Conservation (phyloP, 2,113 vertebrate species). For the Macrotus californicus region DNA sequence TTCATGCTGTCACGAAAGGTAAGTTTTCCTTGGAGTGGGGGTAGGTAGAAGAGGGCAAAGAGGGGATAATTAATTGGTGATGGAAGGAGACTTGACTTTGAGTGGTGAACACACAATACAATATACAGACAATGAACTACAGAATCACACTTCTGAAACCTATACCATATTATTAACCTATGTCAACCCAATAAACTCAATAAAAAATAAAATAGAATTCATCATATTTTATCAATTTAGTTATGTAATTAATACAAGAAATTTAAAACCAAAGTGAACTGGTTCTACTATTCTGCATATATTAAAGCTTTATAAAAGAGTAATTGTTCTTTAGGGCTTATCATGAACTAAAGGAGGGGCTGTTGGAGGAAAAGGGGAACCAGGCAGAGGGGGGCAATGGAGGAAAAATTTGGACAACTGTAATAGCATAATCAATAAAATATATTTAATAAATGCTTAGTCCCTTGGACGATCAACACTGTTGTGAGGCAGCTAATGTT, state of each 20-base stretch:
- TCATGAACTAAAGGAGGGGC: too few species aligned
- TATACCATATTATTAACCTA: not conserved
- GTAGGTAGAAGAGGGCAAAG: not conserved
- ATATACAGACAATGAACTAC: not conserved
- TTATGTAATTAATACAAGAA: not conserved
- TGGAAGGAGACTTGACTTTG: not conserved
- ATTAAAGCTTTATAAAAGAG: not conserved
- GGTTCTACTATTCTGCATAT: not conserved
- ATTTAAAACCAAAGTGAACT: not conserved
- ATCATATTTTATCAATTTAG: not conserved
- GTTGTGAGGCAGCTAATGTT: rapidly evolving
- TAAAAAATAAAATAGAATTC: not conserved
- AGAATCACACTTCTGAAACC: not conserved
- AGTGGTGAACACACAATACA: not conserved
- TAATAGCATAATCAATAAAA: too few species aligned
- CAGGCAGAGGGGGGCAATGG: too few species aligned
- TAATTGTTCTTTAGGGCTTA: not conserved
- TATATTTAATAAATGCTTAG: not conserved
- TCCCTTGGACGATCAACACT: not conserved
- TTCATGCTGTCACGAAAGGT: not conserved
- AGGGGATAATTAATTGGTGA: not conserved
- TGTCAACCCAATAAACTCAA: not conserved
- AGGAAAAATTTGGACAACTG: too few species aligned
- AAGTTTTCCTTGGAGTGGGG: not conserved
- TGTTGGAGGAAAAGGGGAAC: too few species aligned